phyloP scores from a whole-genome alignment of 2,797 vertebrate genomes.

The Mormyrops boulengeri region DNA sequence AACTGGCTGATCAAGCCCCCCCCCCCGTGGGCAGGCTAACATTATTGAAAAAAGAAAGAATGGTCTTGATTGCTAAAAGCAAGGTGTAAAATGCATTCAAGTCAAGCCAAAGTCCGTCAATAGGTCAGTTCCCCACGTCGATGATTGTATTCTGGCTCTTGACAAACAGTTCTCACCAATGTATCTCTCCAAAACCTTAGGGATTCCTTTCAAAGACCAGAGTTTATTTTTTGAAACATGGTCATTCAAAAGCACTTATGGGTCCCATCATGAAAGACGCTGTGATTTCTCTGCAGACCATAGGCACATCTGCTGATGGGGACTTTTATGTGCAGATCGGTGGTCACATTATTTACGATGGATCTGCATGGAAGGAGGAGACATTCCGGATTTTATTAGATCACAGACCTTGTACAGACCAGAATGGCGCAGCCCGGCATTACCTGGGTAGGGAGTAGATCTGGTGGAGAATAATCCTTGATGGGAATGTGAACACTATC shows the following conservation, averaged over 20 bases:
- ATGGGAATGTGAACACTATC: neutral
- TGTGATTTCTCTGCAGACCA: neutral
- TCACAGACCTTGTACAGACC: neutral
- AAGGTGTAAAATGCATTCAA: neutral
- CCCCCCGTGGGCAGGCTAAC: neutral
- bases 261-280: constrained; percentile 3
- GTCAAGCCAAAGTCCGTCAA: neutral
- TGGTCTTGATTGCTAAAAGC: neutral
- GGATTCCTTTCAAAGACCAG: neutral
- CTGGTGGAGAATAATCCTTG: neutral
- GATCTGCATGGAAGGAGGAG: neutral
- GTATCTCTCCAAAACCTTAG: neutral
- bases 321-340: neutral
- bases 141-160: neutral
- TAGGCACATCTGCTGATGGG: neutral
- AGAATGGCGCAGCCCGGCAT: neutral
- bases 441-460: neutral
- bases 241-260: constrained; percentile 5
- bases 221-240: constrained; percentile 5
- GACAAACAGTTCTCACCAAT: neutral
- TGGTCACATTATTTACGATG: neutral
- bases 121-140: neutral
- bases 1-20: neutral
- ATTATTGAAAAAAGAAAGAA: neutral
- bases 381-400: neutral